phyloP scores from a whole-genome alignment of 1,140 invertebrate genomes.

The Maconellicoccus hirsutus region DNA sequence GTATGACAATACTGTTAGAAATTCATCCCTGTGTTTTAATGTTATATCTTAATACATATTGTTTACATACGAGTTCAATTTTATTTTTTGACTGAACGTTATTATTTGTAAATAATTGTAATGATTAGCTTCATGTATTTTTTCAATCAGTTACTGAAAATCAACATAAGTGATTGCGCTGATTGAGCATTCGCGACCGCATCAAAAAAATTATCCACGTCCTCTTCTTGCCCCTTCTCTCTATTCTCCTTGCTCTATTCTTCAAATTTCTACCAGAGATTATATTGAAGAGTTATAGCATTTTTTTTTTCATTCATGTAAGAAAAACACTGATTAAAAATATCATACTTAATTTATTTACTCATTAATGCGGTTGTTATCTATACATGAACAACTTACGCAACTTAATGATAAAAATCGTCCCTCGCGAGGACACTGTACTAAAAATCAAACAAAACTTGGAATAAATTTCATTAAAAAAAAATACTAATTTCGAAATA shows the following conservation, averaged over 20 bases:
- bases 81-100: too few species aligned
- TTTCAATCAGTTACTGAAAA: too few species aligned
- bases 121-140: too few species aligned
- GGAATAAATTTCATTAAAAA: neutral
- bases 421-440: neutral
- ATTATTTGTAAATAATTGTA: too few species aligned
- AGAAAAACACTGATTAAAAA: neutral
- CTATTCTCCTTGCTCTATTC: too few species aligned
- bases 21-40: neutral
- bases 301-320: too few species aligned
- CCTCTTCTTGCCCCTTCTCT: too few species aligned
- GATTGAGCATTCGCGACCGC: too few species aligned
- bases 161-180: too few species aligned
- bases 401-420: neutral
- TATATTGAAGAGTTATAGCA: too few species aligned
- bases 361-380: neutral
- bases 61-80: neutral
- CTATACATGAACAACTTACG: neutral
- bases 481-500: neutral
- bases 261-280: too few species aligned
- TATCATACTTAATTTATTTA: neutral
- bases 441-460: neutral
- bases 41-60: neutral
- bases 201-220: too few species aligned
- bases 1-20: conserved; percentile 9